A percentile compares a stretch with the other conserved stretches of the same genome.
These are phyloP conservation scores for Cossypha dichroa DNA, from an alignment of 2,797 vertebrate species.

Conservation along the genomic window DNA sequence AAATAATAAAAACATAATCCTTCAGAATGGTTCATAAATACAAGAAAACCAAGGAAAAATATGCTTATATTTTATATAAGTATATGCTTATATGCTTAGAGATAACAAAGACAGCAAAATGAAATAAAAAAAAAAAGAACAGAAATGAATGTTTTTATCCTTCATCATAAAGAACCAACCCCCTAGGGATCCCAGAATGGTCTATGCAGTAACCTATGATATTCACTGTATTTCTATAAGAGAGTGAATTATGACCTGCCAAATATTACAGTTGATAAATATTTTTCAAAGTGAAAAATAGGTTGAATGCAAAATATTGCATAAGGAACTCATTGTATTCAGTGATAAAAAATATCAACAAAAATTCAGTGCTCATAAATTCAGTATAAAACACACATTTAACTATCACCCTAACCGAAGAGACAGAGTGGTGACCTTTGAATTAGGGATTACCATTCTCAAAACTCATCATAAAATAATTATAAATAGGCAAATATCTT, in stretches of 20 bases:
- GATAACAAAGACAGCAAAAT: not conserved
- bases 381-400: not conserved
- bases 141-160: not conserved
- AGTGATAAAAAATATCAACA: not conserved
- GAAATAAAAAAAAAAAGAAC: not conserved
- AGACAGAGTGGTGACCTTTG: not conserved
- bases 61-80: too few relatives aligned
- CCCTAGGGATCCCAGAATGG: rapidly evolving
- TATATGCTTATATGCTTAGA: not conserved
- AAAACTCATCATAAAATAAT: not conserved
- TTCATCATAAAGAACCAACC: not conserved
- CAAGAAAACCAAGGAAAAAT: not conserved
- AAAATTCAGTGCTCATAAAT: not conserved
- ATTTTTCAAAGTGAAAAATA: not conserved
- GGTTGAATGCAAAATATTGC: not conserved
- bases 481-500: not conserved
- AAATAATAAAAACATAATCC: not conserved
- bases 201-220: not conserved
- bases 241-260: not conserved
- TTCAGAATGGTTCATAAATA: not conserved
- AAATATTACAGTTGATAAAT: not conserved
- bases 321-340: not conserved
- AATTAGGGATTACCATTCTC: not conserved
- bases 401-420: not conserved
- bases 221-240: not conserved